Evolutionary conservation across 2,113 vertebrate genomes (phyloP).

Genomic region (Octodon degus): DNA sequence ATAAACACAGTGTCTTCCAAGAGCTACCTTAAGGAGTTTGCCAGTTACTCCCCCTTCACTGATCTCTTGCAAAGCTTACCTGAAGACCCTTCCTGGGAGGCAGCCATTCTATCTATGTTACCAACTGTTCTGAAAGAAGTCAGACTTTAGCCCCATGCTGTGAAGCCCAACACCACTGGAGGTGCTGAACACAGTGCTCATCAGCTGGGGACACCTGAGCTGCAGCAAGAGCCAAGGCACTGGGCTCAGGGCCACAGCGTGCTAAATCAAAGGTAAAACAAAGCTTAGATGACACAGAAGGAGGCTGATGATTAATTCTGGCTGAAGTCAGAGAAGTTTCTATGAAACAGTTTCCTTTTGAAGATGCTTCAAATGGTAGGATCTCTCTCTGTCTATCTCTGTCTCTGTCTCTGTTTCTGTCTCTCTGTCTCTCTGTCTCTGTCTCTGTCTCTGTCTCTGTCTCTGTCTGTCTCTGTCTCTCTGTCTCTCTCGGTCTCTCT

Average conservation of each 20-base stretch:
- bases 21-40: background rate
- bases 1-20: background rate
- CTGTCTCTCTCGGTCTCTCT: no score
- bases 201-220: background rate
- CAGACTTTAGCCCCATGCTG: background rate
- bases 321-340: background rate
- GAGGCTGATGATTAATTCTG: background rate
- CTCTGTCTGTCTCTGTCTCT: no score
- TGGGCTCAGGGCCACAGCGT: background rate
- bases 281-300: background rate
- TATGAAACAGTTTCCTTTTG: background rate
- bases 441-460: no score
- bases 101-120: background rate
- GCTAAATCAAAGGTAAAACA: background rate
- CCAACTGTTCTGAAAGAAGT: background rate
- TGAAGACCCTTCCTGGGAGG: background rate
- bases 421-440: no score
- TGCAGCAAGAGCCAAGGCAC: background rate
- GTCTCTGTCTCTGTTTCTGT: no score
- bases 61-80: background rate
- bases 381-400: no score
- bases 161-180: rapidly evolving
- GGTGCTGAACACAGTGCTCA: background rate
- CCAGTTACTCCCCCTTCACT: background rate
- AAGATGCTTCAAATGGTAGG: background rate